A percentile compares a stretch with the other conserved stretches of the same genome.
Evolutionary conservation across 37 sponge, comb jelly and placozoan genomes (phyloP).

Genomic region (Theonella swinhoei): DNA sequence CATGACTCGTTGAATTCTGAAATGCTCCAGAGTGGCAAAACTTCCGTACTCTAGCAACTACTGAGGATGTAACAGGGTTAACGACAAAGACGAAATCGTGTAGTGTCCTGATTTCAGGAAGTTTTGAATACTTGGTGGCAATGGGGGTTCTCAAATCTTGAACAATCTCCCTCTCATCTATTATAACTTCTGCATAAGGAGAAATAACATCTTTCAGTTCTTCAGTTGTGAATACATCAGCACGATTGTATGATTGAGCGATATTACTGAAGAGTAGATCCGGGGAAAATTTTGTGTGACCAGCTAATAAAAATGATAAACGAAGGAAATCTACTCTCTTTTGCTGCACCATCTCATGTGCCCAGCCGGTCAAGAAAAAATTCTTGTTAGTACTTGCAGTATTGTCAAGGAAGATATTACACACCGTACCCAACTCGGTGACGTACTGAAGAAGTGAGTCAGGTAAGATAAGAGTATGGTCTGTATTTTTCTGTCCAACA

Average conservation of each 20-base stretch:
- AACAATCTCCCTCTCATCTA: slow-evolving; percentile 13
- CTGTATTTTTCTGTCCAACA: slow-evolving; percentile 23
- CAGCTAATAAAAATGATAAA: slow-evolving; percentile 40
- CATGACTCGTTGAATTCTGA: neutral
- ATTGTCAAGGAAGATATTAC: slow-evolving; percentile 48
- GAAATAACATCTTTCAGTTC: slow-evolving; percentile 1
- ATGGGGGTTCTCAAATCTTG: neutral
- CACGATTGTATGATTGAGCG: slow-evolving; percentile 4
- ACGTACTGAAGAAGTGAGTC: neutral
- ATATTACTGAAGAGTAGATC: slow-evolving; percentile 14
- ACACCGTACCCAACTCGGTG: slow-evolving; percentile 13
- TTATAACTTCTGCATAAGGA: neutral
- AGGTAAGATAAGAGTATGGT: slow-evolving; percentile 52
- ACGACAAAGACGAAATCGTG: slow-evolving; percentile 15
- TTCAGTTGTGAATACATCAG: slow-evolving; percentile 25
- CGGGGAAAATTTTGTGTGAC: slow-evolving; percentile 48
- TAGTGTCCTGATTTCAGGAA: slow-evolving; percentile 13
- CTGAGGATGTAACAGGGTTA: neutral
- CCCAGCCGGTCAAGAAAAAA: slow-evolving; percentile 4
- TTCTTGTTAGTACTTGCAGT: slow-evolving; percentile 29
- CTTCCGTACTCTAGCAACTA: too few species aligned
- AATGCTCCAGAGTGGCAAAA: neutral
- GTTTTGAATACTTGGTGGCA: slow-evolving; percentile 6
- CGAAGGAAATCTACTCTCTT: neutral
- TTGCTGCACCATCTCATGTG: slow-evolving; percentile 40